Base-by-base conservation (phyloP, 1,140 invertebrate genomes). In the Drosophila pseudoananassae region DNA sequence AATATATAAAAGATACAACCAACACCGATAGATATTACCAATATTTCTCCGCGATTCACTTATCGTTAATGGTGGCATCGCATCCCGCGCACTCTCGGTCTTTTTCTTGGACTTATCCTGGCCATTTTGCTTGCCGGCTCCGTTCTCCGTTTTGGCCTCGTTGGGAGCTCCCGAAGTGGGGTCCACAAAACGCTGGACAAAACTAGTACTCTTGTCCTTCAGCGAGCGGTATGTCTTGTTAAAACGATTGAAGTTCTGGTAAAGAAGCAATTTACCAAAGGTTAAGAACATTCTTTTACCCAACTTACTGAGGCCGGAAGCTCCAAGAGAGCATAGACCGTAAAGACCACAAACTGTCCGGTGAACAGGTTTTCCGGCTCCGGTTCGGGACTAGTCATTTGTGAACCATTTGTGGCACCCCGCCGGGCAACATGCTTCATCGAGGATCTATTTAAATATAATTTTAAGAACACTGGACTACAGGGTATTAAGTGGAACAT, bases 331-430 rank as follows among this genome's bases (percentile, higher is more conserved):
- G 95, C 95, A 80, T 96, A 96, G 9, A 96, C 93, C 5, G 95
- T 96, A 14, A 95, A 93, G 0, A 95, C 95, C 36, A 96, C 92
- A 88, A 96, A 95, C 91, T 94, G 95, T 0, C 95, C 95, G 46
- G 93, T 93, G 10, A 96, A 93, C 45, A 93, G 91, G 55, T 94
- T 93, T 17, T 93, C 93, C 4, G 90, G 88, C 15, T 81, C 68
- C 52, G 69, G 69, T 17, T 54, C 60, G 3, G 72, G 50, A 3
- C 57, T 65, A 4, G 25, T 64, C 4, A 43, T 20, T 47, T 64
- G 71, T 23, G 40, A 17, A 7, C 27, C 71, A 46, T 77, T 76
- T 6, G 50, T 36, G 10, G 12, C 23, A 2, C 63, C 47, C 1
- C 90, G 61, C 38, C 81, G 50, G 6, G 70, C 33, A 7, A 70